Percentiles rank a stretch among this genome's conserved stretches.
Evolutionary conservation across 1,140 invertebrate species (phyloP).

Genomic region (Spodoptera litura): DNA sequence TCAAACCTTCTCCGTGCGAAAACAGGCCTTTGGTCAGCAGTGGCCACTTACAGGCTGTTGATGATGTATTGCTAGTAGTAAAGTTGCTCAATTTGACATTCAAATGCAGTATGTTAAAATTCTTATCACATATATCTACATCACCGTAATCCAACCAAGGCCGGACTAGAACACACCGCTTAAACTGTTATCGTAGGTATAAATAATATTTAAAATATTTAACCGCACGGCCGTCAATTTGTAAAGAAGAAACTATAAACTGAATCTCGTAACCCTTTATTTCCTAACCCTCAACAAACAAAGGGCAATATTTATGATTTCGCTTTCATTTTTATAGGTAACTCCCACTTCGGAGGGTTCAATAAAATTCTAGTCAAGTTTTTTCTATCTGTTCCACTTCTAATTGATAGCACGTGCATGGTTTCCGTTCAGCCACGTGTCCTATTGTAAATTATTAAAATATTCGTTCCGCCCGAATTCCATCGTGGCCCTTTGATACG

Average conservation of each 20-base stretch:
- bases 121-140: slow-evolving; percentile 46
- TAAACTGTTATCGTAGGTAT: not conserved
- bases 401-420: slow-evolving; percentile 84
- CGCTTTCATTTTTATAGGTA: slow-evolving; percentile 62
- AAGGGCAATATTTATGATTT: slow-evolving; percentile 55
- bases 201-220: not conserved
- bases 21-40: no score
- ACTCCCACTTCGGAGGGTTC: slow-evolving; percentile 63
- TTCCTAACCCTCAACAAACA: slow-evolving; percentile 33
- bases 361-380: slow-evolving; percentile 65
- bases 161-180: not conserved
- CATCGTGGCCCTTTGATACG: slow-evolving; percentile 52
- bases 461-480: slow-evolving; percentile 69
- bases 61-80: no score
- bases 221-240: not conserved
- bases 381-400: slow-evolving; percentile 71
- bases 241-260: slow-evolving; percentile 7
- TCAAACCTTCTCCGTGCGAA: no score
- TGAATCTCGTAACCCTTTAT: slow-evolving; percentile 13
- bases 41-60: no score
- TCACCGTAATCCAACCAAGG: slow-evolving; percentile 22
- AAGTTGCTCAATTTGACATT: not conserved
- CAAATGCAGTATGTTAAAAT: not conserved
- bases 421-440: slow-evolving; percentile 81
- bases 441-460: slow-evolving; percentile 76